Base-by-base conservation (phyloP, 2,113 vertebrate genomes). In the Trochalopteron elliotii region DNA sequence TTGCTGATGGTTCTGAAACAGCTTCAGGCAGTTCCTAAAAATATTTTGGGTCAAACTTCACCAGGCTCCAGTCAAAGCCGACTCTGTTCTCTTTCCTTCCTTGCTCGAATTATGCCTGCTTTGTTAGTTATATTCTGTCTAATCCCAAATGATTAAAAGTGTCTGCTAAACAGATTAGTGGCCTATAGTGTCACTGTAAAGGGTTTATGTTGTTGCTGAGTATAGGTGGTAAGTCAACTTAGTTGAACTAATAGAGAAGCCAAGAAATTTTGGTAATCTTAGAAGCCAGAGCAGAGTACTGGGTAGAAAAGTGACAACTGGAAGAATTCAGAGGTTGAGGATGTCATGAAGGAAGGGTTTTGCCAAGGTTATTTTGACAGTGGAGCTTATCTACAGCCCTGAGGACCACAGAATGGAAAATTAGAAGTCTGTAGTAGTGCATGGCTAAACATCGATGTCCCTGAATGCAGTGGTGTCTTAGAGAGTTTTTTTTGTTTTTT, bases 81-180 rank as follows among this genome's bases (percentile, higher is more conserved):
- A 14, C 13, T 49, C 49, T 67, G 27, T 59, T 88, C 45, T 80
- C 42, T 85, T 92, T 85, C 25, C 77, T 86, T 88, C 20, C 63
- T 92, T 86, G 28, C 27, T 85, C 0, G 0, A 84, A 64, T 76
- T 68, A 67, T 30, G 12, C 40, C 20, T 83, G 67, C 68, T 93
- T 90, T 83, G 60, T 83, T 86, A 67, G 39, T 67, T 90, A 50
- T 57, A 55, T 77, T 94, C 65, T 87, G 37, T 19, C 37, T 93
- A 81, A 94, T 75, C 65, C 28, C 39, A 68, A 76, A 89, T 75
- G 56, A 81, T 81, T 92, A 78, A 28, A 83, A 90, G 37, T 81
- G 52, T 63, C 79, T 80, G 37, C 79, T 95, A 88, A 95, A 87
- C 50, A 90, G 85, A 91, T 79, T 57, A 85, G 63, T 85, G 71